Conservation (phyloP, 2,888 invertebrate species). For the Cosmorhoe ocellata region DNA sequence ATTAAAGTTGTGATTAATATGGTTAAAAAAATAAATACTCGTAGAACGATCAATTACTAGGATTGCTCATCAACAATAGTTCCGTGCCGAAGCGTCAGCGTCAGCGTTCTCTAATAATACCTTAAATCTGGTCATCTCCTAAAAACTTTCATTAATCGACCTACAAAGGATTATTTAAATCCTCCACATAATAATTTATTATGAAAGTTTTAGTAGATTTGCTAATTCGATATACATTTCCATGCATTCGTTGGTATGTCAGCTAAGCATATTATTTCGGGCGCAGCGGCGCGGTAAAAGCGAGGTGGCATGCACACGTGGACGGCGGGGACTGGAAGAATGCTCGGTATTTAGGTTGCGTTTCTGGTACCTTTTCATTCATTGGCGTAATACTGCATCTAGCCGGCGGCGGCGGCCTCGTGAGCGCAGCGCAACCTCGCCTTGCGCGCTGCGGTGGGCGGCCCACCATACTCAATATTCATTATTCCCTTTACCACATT, state of each 20-base stretch:
- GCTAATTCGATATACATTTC: conserved; percentile 62
- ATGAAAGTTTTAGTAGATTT: conserved; percentile 46
- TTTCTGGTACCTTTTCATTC: conserved; percentile 80
- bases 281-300: conserved; percentile 67
- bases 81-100: too few relatives aligned
- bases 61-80: not conserved
- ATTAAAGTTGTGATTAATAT: too few relatives aligned
- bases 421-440: conserved; percentile 34
- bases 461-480: conserved; percentile 53
- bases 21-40: too few relatives aligned
- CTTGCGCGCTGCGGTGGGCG: conserved; percentile 26
- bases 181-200: conserved; percentile 30
- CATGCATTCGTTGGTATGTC: conserved; percentile 62
- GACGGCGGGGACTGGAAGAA: conserved; percentile 69
- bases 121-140: too few relatives aligned
- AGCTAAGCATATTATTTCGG: conserved; percentile 70
- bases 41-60: too few relatives aligned
- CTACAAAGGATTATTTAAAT: not conserved
- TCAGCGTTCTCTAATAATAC: not conserved
- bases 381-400: conserved; percentile 76
- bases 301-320: conserved; percentile 70
- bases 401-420: conserved; percentile 36
- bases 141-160: not conserved
- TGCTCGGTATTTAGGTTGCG: conserved; percentile 80
- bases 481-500: conserved; percentile 57